Evolutionary conservation across 2,888 invertebrate species (phyloP), one percentile per base, ranked within the genome.

Genomic region (Xestia sexstrigata): DNA sequence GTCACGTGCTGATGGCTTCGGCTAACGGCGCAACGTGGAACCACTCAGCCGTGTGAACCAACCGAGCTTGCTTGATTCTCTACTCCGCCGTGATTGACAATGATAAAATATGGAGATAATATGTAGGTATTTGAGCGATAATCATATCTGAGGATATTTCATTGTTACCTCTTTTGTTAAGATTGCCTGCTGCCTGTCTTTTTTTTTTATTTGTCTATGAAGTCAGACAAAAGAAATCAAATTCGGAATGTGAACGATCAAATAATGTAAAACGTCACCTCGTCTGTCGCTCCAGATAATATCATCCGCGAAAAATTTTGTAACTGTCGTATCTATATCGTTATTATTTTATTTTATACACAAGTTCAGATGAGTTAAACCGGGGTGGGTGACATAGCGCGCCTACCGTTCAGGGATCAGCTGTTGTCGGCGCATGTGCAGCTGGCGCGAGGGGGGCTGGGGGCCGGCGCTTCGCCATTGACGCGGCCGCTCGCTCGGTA

Each of bases 341-440:
- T 79, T 85, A 79, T 89, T 87, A 81, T 88, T 86, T 88, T 86
- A 81, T 87, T 87, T 82, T 78, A 86, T 78, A 70, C 75, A 81
- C 63, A 84, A 85, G 89, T 91, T 91, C 91, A 88, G 88, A 92
- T 94, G 91, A 88, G 89, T 90, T 90, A 90, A 90, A 90, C 83
- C 86, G 85, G 89, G 89, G 89, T 87, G 87, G 88, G 88, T 88
- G 90, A 88, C 81, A 87, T 88, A 89, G 89, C 91, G 91, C 82
- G 91, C 90, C 90, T 91, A 83, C 91, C 92, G 90, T 82, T 89
- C 83, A 88, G 90, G 92, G 92, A 95, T 95, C 96, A 96, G 96
- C 96, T 95, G 96, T 95, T 93, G 90, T 90, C 88, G 91, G 95
- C 96, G 96, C 96, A 96, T 96, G 96, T 95, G 95, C 95, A 93